These are phyloP conservation scores for Myotis lucifugus DNA, from an alignment of 2,113 vertebrate species.

Conservation along the genomic window DNA sequence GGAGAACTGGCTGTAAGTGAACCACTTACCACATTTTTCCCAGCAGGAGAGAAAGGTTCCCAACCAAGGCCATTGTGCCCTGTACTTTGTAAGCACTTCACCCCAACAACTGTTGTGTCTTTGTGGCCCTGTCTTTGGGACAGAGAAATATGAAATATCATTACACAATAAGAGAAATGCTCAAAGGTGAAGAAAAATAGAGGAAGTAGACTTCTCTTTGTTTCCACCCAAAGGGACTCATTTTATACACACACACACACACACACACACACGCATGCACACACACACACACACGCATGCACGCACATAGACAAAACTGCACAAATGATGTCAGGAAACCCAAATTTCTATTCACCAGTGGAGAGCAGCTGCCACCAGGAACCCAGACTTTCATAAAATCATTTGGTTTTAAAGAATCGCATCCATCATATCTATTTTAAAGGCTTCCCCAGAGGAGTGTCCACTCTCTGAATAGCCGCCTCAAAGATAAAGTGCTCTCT, in stretches of 20 bases:
- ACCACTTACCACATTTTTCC: not conserved
- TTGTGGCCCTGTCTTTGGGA: not conserved
- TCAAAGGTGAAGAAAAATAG: not conserved
- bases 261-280: too few relatives aligned
- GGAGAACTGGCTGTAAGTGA: not conserved
- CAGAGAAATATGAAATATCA: not conserved
- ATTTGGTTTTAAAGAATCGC: conserved; percentile 17
- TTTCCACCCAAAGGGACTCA: not conserved
- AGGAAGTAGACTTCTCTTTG: not conserved
- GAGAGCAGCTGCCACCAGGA: not conserved
- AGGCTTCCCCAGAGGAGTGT: not conserved
- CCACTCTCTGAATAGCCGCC: not conserved
- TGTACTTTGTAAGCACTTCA: not conserved
- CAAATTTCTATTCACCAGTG: not conserved
- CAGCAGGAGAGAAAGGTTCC: not conserved
- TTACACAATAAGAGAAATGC: not conserved
- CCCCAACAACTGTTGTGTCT: not conserved
- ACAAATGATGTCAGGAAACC: not conserved
- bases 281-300: too few relatives aligned
- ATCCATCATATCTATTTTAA: conserved; percentile 18
- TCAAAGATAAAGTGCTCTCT: conserved; percentile 23
- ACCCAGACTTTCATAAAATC: not conserved
- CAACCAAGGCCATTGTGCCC: not conserved
- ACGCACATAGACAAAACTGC: not conserved
- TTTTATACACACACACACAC: not conserved